Base-by-base conservation (phyloP, 1,140 invertebrate species). In the Harlomillsia oculata region DNA sequence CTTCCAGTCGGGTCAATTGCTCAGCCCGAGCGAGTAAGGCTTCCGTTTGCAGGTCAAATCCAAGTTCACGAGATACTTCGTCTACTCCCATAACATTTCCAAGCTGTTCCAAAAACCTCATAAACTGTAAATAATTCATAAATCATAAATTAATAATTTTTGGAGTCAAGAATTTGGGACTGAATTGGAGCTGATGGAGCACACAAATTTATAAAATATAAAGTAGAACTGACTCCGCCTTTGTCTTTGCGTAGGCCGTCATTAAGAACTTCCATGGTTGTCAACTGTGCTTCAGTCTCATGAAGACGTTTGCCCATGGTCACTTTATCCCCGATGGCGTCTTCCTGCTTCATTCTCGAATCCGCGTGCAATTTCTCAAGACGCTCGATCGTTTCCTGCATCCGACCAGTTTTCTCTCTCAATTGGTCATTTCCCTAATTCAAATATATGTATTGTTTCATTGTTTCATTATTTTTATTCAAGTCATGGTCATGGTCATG, bases 11-110 rank as follows among this genome's bases (percentile, higher is more conserved):
- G 5, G 83, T 76, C 16, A 89, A 71, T 66, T 87, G 83, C 69
- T 89, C 85, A 9, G 84, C 84, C 18, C 84, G 72, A 49, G 85
- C 77, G 25, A 87, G 70, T 26, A 89, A 72, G 25, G 82, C 83
- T 65, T 89, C 85, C 0, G 83, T 85, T 70, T 85, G 83, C 25
- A 87, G 73, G 68, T 87, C 84, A 16, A 85, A 78, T 8, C 85
- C 85, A 44, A 84, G 76, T 62, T 87, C 85, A 64, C 83, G 77
- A 0, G 84, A 81, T 60, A 85, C 79, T 70, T 85, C 82, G 67
- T 85, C 83, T 77, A 85, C 80, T 66, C 84, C 82, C 67, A 85
- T 74, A 13, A 80, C 81, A 59, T 80, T 75, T 53, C 81, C 80
- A 34, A 89, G 68, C 41, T 84, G 74, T 65, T 86, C 84, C 66